These are phyloP conservation scores for Probaryconus sp. DNA, from an alignment of 1,140 invertebrate genomes.

Conservation along the genomic window DNA sequence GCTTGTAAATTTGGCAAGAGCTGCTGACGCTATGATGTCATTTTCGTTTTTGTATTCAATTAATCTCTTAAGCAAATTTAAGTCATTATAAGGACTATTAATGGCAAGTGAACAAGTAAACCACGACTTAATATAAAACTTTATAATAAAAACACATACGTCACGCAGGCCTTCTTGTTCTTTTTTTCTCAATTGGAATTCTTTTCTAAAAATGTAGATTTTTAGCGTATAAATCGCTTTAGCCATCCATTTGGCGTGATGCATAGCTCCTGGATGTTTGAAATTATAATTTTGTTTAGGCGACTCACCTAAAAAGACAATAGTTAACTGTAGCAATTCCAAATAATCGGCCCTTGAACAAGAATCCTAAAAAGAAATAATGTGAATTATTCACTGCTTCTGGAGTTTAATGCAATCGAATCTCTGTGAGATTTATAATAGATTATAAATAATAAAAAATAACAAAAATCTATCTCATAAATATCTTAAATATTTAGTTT, in stretches of 20 bases:
- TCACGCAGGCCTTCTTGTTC: neutral
- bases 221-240: constrained; percentile 71
- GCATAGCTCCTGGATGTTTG: constrained; percentile 66
- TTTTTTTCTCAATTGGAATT: neutral
- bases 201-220: constrained; percentile 50
- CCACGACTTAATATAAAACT: constrained; percentile 8
- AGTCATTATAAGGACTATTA: neutral
- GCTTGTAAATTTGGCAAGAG: neutral
- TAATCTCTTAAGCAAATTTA: neutral
- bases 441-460: no score
- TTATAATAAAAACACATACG: constrained; percentile 8
- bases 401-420: no score
- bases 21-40: neutral
- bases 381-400: no score
- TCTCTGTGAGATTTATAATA: no score
- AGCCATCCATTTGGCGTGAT: constrained; percentile 68
- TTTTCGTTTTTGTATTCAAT: neutral
- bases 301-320: constrained; percentile 72
- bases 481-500: no score
- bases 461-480: no score
- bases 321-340: constrained; percentile 68
- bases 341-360: constrained; percentile 65
- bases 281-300: constrained; percentile 62
- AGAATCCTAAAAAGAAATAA: neutral
- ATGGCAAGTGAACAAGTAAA: neutral